These are phyloP conservation scores for Drosophila hawaiiensis DNA, from an alignment of 2,888 invertebrate species.

Conservation along the genomic window DNA sequence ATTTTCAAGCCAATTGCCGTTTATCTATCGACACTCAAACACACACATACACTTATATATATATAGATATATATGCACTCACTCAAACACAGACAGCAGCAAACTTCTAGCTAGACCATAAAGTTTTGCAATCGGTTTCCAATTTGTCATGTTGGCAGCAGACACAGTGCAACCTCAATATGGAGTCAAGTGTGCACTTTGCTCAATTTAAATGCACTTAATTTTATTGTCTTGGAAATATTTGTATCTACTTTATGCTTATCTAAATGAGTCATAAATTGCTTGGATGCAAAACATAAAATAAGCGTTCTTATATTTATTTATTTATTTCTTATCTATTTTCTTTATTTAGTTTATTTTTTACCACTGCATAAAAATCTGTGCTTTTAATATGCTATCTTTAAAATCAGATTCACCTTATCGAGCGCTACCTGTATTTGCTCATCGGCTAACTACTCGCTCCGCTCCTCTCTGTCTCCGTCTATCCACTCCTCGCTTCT, in stretches of 20 bases:
- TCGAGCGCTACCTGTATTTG: conserved; percentile 4
- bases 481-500: background rate
- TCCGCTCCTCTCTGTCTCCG: background rate
- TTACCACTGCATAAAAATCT: background rate
- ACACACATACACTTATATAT: conserved; percentile 13
- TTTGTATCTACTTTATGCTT: background rate
- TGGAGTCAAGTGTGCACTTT: conserved; percentile 13
- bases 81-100: conserved; percentile 17
- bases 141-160: conserved; percentile 78
- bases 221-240: background rate
- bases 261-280: background rate
- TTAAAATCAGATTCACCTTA: conserved; percentile 4
- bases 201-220: background rate
- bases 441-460: background rate
- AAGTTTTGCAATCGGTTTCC: conserved; percentile 68
- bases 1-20: conserved; percentile 58
- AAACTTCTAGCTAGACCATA: conserved; percentile 43
- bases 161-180: conserved; percentile 47
- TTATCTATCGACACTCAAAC: conserved; percentile 47
- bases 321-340: background rate
- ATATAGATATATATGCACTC: background rate
- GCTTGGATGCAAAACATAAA: background rate
- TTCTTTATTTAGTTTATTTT: background rate
- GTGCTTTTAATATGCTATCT: background rate
- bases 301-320: background rate